phyloP scores from a whole-genome alignment of 1,140 invertebrate species.

The Drosophila virilis region DNA sequence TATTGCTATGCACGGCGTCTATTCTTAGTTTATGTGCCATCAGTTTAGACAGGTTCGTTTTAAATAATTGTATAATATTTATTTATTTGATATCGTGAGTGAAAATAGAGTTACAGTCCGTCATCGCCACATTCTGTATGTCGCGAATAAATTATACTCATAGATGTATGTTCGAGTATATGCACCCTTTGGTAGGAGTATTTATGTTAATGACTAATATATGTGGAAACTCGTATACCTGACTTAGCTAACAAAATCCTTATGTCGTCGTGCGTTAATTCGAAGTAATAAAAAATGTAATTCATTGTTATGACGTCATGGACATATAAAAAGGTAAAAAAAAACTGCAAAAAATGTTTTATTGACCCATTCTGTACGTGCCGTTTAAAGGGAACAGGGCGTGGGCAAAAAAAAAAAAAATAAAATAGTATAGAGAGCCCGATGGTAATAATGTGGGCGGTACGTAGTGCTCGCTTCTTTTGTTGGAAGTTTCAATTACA shows the following conservation, averaged over 20 bases:
- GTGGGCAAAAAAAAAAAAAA: conserved; percentile 5
- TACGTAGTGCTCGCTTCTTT: conserved; percentile 25
- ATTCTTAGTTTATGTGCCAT: conserved; percentile 93
- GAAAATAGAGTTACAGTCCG: neutral
- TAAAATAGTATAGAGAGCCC: conserved; percentile 17
- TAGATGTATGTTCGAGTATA: neutral
- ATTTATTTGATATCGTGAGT: neutral
- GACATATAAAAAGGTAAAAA: conserved; percentile 68
- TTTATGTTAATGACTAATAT: neutral
- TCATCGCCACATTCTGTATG: neutral
- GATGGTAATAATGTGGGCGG: conserved; percentile 28
- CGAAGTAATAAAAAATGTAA: conserved; percentile 30
- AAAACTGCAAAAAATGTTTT: conserved; percentile 71
- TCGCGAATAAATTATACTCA: neutral
- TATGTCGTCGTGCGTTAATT: conserved; percentile 8
- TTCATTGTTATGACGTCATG: conserved; percentile 42
- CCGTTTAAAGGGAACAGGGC: conserved; percentile 49
- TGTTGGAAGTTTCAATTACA: conserved; percentile 83
- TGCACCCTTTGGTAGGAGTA: neutral
- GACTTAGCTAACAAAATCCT: conserved; percentile 20
- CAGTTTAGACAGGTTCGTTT: conserved; percentile 89
- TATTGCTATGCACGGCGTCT: conserved; percentile 95
- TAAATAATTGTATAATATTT: neutral
- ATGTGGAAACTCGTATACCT: neutral
- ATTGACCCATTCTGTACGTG: conserved; percentile 54